Conservation (phyloP, 2,113 vertebrate genomes). For the Lipotes vexillifer region DNA sequence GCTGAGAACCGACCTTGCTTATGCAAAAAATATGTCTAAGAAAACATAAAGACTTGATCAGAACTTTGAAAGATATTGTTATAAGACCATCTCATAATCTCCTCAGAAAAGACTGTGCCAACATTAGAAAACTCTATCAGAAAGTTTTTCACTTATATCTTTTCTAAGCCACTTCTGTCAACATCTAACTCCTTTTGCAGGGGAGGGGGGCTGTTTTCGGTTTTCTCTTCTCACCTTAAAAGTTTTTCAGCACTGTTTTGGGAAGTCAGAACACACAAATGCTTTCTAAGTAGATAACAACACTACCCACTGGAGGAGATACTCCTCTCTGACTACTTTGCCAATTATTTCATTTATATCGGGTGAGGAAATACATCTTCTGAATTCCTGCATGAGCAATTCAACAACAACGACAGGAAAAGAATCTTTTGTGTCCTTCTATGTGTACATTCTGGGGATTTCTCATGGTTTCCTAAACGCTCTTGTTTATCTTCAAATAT, state of each 20-base stretch:
- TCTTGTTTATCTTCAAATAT: background rate
- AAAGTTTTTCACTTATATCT: background rate
- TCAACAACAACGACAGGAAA: background rate
- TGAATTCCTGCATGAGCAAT: background rate
- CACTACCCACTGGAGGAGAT: background rate
- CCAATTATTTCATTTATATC: background rate
- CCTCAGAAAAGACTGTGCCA: background rate
- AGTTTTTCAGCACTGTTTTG: background rate
- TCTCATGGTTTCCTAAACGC: background rate
- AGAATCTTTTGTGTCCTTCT: background rate
- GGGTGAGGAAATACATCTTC: background rate
- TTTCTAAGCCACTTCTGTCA: background rate
- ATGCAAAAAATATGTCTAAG: background rate
- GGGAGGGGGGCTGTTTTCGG: background rate
- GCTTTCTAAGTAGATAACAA: background rate
- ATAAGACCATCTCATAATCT: background rate
- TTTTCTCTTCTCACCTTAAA: background rate
- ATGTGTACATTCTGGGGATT: background rate
- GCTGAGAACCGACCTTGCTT: background rate
- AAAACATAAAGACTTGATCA: background rate
- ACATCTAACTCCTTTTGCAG: background rate
- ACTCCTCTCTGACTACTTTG: background rate
- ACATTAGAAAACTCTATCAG: background rate
- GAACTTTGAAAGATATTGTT: background rate
- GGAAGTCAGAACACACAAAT: background rate